phyloP scores from a whole-genome alignment of 2,797 vertebrate species.

The Orientallactaga sibirica region DNA sequence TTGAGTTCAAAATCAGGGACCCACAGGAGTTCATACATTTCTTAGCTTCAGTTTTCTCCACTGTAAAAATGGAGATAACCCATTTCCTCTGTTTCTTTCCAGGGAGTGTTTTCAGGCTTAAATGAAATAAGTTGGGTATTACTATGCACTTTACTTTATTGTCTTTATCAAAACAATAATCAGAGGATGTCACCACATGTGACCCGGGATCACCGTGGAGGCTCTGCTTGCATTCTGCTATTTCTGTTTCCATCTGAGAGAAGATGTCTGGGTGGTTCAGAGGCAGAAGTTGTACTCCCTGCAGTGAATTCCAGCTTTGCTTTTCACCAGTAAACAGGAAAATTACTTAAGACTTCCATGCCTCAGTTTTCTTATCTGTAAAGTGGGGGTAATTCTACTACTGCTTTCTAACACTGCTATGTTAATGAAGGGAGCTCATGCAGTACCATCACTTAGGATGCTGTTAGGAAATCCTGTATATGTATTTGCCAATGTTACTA shows the following conservation, averaged over 20 bases:
- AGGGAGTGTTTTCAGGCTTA: neutral
- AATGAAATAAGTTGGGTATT: neutral
- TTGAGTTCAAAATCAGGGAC: slow-evolving; percentile 22
- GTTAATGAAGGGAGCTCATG: neutral
- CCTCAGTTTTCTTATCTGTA: slow-evolving; percentile 39
- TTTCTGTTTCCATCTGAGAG: neutral
- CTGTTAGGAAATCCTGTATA: neutral
- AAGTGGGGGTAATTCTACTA: neutral
- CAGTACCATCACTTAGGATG: neutral
- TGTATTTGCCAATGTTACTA: neutral
- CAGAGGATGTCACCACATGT: neutral
- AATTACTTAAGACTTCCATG: neutral
- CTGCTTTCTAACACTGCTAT: neutral
- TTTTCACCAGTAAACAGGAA: neutral
- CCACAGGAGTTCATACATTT: neutral
- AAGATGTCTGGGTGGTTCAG: neutral
- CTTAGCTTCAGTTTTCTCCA: neutral
- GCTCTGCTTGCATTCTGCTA: neutral
- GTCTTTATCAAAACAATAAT: neutral
- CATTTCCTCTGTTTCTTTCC: neutral
- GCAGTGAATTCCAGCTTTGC: neutral
- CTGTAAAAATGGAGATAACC: slow-evolving; percentile 24
- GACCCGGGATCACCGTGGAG: neutral
- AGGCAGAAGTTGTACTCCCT: neutral
- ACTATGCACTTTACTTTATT: neutral